Base-by-base conservation (phyloP, 2,888 invertebrate species). In the Malacosoma neustria region DNA sequence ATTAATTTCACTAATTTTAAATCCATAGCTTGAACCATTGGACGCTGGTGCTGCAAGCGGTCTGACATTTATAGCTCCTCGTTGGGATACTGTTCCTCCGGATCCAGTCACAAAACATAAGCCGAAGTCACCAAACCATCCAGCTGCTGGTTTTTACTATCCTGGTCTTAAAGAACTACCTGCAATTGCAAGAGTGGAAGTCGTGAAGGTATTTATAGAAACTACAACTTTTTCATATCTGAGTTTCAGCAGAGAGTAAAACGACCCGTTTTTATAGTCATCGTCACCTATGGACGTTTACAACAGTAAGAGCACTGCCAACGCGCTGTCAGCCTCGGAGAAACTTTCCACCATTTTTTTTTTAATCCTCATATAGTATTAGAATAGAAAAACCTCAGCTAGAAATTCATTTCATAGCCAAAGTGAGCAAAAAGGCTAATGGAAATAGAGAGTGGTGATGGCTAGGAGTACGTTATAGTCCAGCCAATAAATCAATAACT, bases 31-130 rank as follows among this genome's bases (percentile, higher is more conserved):
- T 64, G 92, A 93, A 70, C 97, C 96, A 3, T 77, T 96, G 52
- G 97, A 97, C 71, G 96, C 93, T 11, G 97, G 97, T 29, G 95
- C 95, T 29, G 96, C 96, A 64, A 94, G 94, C 67, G 97, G 97
- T 1, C 91, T 96, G 65, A 96, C 96, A 38, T 97, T 97, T 76
- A 96, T 96, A 34, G 93, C 97, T 33, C 96, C 96, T 36, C 93
- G 95, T 69, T 97, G 97, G 97, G 92, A 93, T 47, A 94, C 94
- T 9, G 89, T 91, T 33, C 96, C 96, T 4, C 93, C 92, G 57
- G 93, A 93, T 50, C 90, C 91, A 41, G 93, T 96, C 57, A 90
- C 90, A 69, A 90, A 91, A 56, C 94, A 97, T 69, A 93, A 93
- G 38, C 91, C 95, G 12, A 89, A 89, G 45, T 89, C 89, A 57